phyloP scores from a whole-genome alignment of 2,888 invertebrate species.

The Pterostichus niger region DNA sequence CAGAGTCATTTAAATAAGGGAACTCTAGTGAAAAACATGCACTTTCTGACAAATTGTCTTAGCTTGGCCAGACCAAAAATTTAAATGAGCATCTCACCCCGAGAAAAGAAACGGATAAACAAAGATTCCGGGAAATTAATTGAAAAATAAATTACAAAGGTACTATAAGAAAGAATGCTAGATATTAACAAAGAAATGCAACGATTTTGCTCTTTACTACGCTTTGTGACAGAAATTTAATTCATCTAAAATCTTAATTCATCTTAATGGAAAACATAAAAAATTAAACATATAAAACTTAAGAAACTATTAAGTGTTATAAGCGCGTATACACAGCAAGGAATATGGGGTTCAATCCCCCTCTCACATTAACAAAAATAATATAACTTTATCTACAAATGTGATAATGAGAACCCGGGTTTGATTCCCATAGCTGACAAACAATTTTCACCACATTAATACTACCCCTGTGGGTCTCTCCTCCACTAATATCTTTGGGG shows the following conservation, averaged over 20 bases:
- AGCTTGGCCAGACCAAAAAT: conserved; percentile 69
- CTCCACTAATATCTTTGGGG: no score
- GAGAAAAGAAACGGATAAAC: conserved; percentile 69
- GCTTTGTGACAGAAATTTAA: neutral
- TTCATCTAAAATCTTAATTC: neutral
- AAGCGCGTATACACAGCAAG: no score
- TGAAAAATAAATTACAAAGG: conserved; percentile 70
- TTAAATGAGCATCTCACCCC: conserved; percentile 70
- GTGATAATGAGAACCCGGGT: no score
- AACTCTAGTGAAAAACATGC: conserved; percentile 67
- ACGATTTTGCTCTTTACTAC: neutral
- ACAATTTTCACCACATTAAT: no score
- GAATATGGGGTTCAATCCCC: no score
- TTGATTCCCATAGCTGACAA: no score
- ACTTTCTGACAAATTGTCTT: conserved; percentile 70
- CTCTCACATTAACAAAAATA: no score
- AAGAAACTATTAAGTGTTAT: no score
- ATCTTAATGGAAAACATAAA: neutral
- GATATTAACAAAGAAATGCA: conserved; percentile 41
- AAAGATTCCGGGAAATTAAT: conserved; percentile 69
- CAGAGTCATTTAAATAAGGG: conserved; percentile 62
- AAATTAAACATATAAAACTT: no score
- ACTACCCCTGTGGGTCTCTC: no score
- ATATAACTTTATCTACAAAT: no score
- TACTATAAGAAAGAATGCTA: conserved; percentile 2